Evolutionary conservation across 2,113 vertebrate species (phyloP).

Genomic region (Poeciliopsis occidentalis): DNA sequence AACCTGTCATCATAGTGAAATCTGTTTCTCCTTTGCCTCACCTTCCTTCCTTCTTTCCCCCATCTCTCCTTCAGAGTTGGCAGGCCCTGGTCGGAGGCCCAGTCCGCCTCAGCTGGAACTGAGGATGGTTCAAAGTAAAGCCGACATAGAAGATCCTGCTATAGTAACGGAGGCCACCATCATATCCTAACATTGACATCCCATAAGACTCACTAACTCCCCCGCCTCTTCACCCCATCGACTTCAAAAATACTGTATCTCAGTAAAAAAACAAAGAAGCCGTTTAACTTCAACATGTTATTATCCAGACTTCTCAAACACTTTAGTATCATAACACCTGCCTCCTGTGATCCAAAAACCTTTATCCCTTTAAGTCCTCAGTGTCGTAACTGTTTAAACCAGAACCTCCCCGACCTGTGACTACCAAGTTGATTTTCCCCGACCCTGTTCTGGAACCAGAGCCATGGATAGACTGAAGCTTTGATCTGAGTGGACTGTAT

Average conservation of each 20-base stretch:
- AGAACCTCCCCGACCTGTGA: constrained; percentile 18
- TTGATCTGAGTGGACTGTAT: constrained; percentile 7
- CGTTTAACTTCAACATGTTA: constrained; percentile 53
- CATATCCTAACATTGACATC: constrained; percentile 81
- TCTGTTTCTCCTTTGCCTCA: background rate
- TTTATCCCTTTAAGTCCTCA: constrained; percentile 38
- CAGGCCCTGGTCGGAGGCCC: constrained; percentile 89
- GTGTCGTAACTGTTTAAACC: constrained; percentile 30
- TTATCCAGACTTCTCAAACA: constrained; percentile 47
- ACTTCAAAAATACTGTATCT: constrained; percentile 54
- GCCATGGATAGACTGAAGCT: constrained; percentile 52
- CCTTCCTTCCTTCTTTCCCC: background rate
- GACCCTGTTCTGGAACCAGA: constrained; percentile 40
- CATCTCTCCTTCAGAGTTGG: constrained; percentile 79
- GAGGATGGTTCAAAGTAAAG: constrained; percentile 97
- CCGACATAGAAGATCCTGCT: constrained; percentile 95
- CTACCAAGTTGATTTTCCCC: constrained; percentile 5
- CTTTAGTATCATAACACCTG: constrained; percentile 48
- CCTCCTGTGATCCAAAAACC: constrained; percentile 20
- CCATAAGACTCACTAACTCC: constrained; percentile 63
- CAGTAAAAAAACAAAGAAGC: constrained; percentile 54
- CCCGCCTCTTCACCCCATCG: constrained; percentile 43
- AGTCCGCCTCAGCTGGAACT: constrained; percentile 94
- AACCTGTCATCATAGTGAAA: background rate
- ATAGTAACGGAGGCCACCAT: constrained; percentile 90